These are phyloP conservation scores for Lanius collurio DNA, from an alignment of 2,113 vertebrate genomes.

Conservation along the genomic window DNA sequence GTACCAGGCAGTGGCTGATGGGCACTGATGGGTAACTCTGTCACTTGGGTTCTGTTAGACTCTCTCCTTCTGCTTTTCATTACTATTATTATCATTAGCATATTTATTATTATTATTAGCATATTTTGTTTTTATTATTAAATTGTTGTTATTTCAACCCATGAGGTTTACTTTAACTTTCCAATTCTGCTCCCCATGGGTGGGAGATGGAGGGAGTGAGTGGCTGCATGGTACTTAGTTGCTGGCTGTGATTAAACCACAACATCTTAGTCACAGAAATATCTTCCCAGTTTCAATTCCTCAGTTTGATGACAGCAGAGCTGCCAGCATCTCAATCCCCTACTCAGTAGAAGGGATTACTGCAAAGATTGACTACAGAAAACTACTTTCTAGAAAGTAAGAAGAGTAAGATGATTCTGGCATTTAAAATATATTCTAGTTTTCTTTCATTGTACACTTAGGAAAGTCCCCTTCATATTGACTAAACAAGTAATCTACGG, in stretches of 20 bases:
- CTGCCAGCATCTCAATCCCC: background rate
- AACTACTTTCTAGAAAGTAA: background rate
- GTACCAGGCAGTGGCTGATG: background rate
- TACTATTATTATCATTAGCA: background rate
- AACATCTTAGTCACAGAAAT: background rate
- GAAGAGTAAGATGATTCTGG: background rate
- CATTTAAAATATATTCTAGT: background rate
- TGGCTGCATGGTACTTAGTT: background rate
- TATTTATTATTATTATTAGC: background rate
- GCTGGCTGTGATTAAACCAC: background rate
- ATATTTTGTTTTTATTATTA: background rate
- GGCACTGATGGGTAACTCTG: background rate
- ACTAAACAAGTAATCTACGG: background rate
- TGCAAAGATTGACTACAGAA: background rate
- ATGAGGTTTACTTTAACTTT: background rate
- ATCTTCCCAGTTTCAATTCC: background rate
- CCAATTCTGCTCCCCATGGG: background rate
- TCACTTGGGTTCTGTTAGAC: background rate
- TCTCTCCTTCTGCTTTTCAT: background rate
- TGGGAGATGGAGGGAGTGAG: background rate
- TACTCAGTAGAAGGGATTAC: background rate
- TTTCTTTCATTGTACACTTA: background rate
- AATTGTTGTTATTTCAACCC: background rate
- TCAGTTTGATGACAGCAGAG: background rate
- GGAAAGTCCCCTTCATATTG: background rate